Base-by-base conservation (phyloP, 1,140 invertebrate species). In the Hypsibius dujardini region DNA sequence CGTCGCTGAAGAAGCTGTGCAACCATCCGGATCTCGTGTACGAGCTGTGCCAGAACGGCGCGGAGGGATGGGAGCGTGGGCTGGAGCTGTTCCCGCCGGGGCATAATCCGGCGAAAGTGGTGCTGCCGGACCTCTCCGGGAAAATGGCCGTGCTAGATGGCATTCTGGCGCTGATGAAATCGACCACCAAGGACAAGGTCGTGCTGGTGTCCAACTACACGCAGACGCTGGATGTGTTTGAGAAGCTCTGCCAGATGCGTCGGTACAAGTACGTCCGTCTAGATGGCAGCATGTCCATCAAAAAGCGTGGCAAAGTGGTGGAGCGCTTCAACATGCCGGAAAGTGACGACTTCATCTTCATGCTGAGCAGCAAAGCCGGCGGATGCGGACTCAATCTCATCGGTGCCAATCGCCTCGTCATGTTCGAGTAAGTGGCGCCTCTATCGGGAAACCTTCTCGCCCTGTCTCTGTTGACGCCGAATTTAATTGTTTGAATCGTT, bases 201-300 rank as follows among this genome's bases (percentile, higher is more conserved):
- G 95, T 99, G 1, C 82, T 99, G 1, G 93, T 99, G 2, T 98
- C 95, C 28, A 99, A 99, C 80, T 99, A 98, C 77, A 99, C 96
- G 1, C 94, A 98, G 81, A 99, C 95, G 0, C 82, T 99, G 74
- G 95, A 98, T 81, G 80, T 98, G 69, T 98, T 98, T 83, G 92
- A 96, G 78, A 89, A 89, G 80, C 81, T 98, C 45, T 90, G 88
- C 76, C 81, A 85, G 40, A 87, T 82, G 50, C 81, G 87, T 75
- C 73, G 71, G 1, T 84, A 84, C 74, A 72, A 75, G 46, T 97
- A 90, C 82, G 92, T 97, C 0, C 83, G 96, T 71, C 81, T 98
- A 0, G 96, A 99, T 83, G 95, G 96, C 14, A 86, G 88, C 7
- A 98, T 98, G 95, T 88, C 90, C 1, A 97, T 97, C 7, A 98